phyloP scores from a whole-genome alignment of 2,797 vertebrate species.

The Pelochelys cantorii region DNA sequence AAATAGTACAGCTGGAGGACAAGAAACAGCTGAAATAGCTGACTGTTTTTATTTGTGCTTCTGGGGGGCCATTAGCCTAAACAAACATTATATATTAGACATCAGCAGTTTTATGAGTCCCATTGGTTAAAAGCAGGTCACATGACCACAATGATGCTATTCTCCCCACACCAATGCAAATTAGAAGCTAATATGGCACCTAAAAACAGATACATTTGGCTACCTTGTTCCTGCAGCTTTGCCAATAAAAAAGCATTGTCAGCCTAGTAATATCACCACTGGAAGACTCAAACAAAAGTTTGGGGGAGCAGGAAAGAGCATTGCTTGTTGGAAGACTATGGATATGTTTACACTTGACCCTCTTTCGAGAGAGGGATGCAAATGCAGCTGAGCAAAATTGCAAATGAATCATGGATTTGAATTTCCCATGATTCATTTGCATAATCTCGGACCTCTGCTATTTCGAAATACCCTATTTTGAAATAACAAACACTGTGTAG shows the following conservation, averaged over 20 bases:
- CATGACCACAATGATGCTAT: fast-evolving
- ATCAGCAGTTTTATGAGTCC: neutral
- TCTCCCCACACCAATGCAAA: neutral
- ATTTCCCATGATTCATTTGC: too few species aligned
- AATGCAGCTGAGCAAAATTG: too few species aligned
- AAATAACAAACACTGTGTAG: too few species aligned
- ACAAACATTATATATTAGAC: neutral
- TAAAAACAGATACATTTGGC: fast-evolving
- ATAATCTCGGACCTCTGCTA: too few species aligned
- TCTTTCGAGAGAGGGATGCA: too few species aligned
- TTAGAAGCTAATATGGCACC: neutral
- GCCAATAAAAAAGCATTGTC: too few species aligned
- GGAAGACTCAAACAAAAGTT: neutral
- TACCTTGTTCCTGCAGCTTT: fast-evolving
- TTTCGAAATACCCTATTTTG: too few species aligned
- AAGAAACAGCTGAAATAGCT: neutral
- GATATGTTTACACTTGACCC: too few species aligned
- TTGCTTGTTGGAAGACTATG: neutral
- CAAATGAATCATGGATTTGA: too few species aligned
- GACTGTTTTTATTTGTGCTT: neutral
- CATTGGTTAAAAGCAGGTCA: neutral
- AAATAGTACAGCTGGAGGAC: too few species aligned
- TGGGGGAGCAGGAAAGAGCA: neutral
- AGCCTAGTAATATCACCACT: neutral
- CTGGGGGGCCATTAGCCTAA: neutral